phyloP scores from a whole-genome alignment of 2,113 vertebrate species.

The Brevimyrus niger region DNA sequence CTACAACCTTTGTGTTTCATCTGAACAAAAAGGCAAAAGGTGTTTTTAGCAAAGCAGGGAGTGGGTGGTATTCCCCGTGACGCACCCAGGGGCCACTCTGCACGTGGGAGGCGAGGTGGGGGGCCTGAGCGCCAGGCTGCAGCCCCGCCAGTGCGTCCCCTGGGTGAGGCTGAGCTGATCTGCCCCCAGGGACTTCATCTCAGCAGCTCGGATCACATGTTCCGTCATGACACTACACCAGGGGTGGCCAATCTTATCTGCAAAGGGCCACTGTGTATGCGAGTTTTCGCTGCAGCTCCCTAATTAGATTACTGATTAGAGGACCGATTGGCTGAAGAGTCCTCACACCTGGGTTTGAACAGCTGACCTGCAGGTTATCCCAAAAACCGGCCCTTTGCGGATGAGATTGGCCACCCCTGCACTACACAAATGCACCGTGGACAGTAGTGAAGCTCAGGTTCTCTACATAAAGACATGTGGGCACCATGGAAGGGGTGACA shows the following conservation, averaged over 20 bases:
- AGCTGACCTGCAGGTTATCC: no score
- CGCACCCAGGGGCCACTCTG: background rate
- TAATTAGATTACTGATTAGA: no score
- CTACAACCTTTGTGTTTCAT: background rate
- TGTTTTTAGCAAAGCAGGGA: background rate
- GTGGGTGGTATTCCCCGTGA: background rate
- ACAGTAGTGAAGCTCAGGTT: background rate
- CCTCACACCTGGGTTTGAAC: no score
- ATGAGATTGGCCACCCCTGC: no score
- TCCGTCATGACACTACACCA: background rate
- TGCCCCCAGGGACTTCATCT: background rate
- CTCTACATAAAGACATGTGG: background rate
- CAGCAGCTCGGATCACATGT: background rate
- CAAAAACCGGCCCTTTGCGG: no score
- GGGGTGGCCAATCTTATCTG: no score
- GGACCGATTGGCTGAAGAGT: no score
- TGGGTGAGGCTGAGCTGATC: background rate
- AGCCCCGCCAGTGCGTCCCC: background rate
- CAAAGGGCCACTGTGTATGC: no score
- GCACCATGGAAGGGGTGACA: background rate
- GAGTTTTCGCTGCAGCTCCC: no score
- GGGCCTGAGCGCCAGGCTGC: background rate
- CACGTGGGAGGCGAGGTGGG: background rate
- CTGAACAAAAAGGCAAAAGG: background rate
- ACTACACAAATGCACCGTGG: background rate